These are phyloP conservation scores for Sebastiscus albofasciatus DNA, from an alignment of 2,797 vertebrate species.

Conservation along the genomic window DNA sequence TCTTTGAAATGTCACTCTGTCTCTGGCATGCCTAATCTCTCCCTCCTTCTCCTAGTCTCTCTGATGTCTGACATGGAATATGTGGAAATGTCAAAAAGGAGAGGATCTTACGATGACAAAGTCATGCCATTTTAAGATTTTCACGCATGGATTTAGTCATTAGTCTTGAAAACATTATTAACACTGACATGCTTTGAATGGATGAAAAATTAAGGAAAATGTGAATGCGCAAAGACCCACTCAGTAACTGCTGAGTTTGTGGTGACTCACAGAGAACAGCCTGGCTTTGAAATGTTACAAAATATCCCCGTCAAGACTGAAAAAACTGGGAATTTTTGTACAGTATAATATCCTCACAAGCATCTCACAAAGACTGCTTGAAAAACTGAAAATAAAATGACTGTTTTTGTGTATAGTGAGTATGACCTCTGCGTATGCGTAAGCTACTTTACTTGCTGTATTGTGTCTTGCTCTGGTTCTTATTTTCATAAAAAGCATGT, in stretches of 20 bases:
- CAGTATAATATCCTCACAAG: background rate
- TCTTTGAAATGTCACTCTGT: constrained; percentile 78
- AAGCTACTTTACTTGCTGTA: background rate
- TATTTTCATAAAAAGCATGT: background rate
- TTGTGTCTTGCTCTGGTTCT: background rate
- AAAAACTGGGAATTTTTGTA: background rate
- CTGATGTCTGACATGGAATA: constrained; percentile 51
- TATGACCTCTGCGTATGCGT: background rate
- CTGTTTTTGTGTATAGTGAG: background rate
- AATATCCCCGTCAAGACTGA: background rate
- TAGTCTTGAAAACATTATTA: constrained; percentile 2
- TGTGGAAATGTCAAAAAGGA: constrained; percentile 61
- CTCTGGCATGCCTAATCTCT: constrained; percentile 63
- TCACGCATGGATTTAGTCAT: constrained; percentile 27
- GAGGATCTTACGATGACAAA: constrained; percentile 16
- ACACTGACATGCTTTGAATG: background rate
- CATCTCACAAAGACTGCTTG: background rate
- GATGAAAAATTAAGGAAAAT: constrained; percentile 17
- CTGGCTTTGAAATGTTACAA: background rate
- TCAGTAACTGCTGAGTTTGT: background rate
- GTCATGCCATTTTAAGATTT: constrained; percentile 41
- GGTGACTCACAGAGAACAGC: background rate
- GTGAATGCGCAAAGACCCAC: constrained; percentile 22
- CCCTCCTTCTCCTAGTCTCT: background rate
- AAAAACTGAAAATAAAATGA: background rate